Base-by-base conservation (phyloP, 2,797 vertebrate genomes). In the Schizothorax lantsangensis region DNA sequence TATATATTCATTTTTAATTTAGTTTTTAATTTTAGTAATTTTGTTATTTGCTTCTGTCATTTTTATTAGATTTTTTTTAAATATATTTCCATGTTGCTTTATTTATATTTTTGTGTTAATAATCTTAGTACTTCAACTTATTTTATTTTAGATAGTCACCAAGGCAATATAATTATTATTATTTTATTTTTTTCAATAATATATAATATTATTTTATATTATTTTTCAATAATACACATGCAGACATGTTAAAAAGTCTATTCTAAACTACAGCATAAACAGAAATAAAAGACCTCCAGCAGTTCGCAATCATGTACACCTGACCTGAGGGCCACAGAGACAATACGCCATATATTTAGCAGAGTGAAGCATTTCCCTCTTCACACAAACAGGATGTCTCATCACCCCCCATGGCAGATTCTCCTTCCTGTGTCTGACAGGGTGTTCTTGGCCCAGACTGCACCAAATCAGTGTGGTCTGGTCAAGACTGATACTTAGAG, bases 341-440 rank as follows among this genome's bases (percentile, higher is more conserved):
- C 64, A 88, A 88, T 88, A 66, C 30, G 19, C 40, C 66, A 86
- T 81, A 85, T 88, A 84, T 89, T 90, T 87, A 88, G 84, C 77
- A 84, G 87, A 38, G 87, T 85, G 87, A 92, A 91, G 62, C 85
- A 79, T 86, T 80, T 49, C 77, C 84, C 62, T 86, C 69, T 86
- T 79, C 72, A 45, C 57, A 81, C 74, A 90, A 88, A 89, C 90
- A 90, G 89, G 90, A 90, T 81, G 89, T 90, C 88, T 88, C 82
- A 89, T 86, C 87, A 87, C 43, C 77, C 79, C 69, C 69, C 71
- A 66, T 79, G 45, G 72, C 52, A 75, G 73, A 80, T 84, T 88
- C 86, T 72, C 59, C 79, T 89, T 89, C 87, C 88, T 85, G 87
- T 85, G 72, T 84, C 89, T 88, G 87, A 81, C 62, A 64, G 66